Percentiles rank a stretch among this genome's conserved stretches.
These are phyloP conservation scores for Brachypteracias leptosomus DNA, from an alignment of 2,113 vertebrate species.

Conservation along the genomic window DNA sequence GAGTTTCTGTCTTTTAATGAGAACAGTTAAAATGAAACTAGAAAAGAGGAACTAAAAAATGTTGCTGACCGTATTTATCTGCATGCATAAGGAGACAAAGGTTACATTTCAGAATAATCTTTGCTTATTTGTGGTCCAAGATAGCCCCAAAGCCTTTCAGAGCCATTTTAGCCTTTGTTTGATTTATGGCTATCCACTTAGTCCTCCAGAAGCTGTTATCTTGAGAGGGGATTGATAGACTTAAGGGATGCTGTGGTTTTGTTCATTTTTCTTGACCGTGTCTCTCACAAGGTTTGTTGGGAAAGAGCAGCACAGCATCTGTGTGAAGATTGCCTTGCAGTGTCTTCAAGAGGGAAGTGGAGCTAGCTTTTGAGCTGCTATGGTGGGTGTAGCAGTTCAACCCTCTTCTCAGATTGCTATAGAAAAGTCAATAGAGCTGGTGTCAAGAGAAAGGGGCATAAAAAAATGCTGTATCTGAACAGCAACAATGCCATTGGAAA, in stretches of 20 bases:
- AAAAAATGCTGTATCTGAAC: background rate
- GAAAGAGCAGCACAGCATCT: background rate
- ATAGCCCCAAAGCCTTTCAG: background rate
- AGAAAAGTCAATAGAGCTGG: background rate
- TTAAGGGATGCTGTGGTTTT: background rate
- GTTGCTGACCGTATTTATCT: background rate
- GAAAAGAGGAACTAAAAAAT: background rate
- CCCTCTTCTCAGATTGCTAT: background rate
- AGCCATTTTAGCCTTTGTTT: background rate
- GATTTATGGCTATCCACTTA: background rate
- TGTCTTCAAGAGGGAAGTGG: background rate
- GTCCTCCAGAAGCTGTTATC: background rate
- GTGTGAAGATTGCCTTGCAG: background rate
- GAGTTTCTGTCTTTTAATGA: background rate
- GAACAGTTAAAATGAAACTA: background rate
- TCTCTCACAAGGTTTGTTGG: accelerated
- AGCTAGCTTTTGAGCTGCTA: background rate
- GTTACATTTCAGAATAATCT: background rate
- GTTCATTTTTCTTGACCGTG: background rate
- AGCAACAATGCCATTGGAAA: background rate
- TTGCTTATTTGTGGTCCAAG: background rate
- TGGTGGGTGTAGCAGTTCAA: background rate
- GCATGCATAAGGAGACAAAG: background rate
- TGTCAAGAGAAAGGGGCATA: background rate
- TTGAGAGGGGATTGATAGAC: background rate